Percentiles rank a stretch among this genome's conserved stretches.
These are phyloP conservation scores for Drosophila virilis DNA, from an alignment of 1,140 invertebrate genomes.

Conservation along the genomic window DNA sequence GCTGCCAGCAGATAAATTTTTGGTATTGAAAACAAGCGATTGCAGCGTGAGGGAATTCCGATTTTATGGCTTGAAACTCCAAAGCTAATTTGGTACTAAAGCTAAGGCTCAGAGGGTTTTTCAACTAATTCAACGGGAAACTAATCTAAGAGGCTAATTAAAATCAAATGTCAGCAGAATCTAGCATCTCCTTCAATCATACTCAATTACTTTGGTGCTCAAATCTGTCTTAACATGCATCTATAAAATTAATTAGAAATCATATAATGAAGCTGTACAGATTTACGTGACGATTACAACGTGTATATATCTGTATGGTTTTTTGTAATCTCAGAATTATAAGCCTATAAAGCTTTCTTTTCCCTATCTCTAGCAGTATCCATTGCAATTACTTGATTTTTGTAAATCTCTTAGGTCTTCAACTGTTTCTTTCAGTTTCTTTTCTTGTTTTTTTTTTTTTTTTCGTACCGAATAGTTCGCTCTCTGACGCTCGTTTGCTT, in stretches of 20 bases:
- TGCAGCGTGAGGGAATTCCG: no score
- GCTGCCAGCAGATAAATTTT: slow-evolving; percentile 33
- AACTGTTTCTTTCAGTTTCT: no score
- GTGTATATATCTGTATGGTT: neutral
- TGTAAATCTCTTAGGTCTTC: no score
- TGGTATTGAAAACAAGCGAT: slow-evolving; percentile 23
- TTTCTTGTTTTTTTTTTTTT: no score
- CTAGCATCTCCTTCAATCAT: neutral
- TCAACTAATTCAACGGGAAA: neutral
- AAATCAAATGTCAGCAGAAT: neutral
- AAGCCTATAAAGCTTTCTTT: no score
- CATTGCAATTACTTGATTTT: no score
- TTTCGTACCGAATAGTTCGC: neutral
- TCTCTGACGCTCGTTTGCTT: neutral
- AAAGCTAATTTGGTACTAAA: neutral
- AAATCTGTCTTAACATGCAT: neutral
- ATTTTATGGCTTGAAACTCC: neutral
- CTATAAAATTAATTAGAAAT: neutral
- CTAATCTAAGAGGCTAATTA: neutral
- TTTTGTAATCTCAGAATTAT: no score
- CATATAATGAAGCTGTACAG: neutral
- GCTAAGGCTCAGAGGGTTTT: neutral
- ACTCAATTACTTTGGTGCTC: neutral
- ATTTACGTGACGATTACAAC: neutral
- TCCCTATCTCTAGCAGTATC: neutral